Evolutionary conservation across 1,140 invertebrate genomes (phyloP).

Genomic region (Branchinecta lindahli): DNA sequence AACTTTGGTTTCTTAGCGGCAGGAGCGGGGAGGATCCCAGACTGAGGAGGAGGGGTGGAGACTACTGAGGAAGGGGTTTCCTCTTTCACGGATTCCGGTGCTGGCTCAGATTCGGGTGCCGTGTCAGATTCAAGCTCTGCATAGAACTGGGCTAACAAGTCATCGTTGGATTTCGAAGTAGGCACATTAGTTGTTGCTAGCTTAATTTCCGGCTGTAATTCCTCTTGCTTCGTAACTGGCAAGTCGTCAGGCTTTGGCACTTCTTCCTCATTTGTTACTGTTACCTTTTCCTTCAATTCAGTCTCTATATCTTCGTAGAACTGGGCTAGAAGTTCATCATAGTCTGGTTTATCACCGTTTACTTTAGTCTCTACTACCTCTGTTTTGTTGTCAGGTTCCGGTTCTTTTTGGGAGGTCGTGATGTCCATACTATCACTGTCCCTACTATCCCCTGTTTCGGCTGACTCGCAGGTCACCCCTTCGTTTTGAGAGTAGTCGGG

Average conservation of each 20-base stretch:
- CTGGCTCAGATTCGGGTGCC: background rate
- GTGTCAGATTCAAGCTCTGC: background rate
- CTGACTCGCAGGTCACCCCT: too few species aligned
- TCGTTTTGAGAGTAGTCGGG: background rate
- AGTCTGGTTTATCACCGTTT: background rate
- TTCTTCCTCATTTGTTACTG: background rate
- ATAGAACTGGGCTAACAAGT: slow-evolving; percentile 1
- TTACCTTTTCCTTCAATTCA: background rate
- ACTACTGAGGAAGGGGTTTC: background rate
- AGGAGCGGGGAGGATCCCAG: background rate
- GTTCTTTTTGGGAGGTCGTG: too few species aligned
- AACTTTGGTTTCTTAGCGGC: background rate
- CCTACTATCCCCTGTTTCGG: too few species aligned
- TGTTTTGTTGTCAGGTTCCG: too few species aligned
- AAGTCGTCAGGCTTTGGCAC: background rate
- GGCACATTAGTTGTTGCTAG: too few species aligned
- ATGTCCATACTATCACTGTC: too few species aligned
- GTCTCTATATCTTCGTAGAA: background rate
- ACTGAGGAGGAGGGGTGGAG: background rate
- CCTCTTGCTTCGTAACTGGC: too few species aligned
- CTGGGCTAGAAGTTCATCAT: background rate
- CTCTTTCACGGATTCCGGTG: background rate
- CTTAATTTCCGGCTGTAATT: too few species aligned
- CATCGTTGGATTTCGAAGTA: background rate
- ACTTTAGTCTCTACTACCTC: too few species aligned